Evolutionary conservation across 2,888 invertebrate genomes (phyloP).

Genomic region (Noctuana brunneofusca): DNA sequence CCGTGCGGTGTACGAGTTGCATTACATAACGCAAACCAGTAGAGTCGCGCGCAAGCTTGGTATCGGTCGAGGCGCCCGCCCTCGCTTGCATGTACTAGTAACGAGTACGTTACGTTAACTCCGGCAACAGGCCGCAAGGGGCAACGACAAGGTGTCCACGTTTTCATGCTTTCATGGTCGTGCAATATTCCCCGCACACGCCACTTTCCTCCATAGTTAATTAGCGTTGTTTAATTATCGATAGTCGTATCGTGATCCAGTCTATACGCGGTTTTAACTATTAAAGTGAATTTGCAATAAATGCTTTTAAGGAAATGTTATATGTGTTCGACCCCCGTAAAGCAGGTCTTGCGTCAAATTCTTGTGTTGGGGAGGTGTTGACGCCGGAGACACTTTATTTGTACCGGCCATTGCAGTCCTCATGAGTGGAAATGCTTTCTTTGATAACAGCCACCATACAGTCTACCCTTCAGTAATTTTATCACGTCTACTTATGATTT

Average conservation of each 20-base stretch:
- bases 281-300: too few relatives aligned
- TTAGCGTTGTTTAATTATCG: background rate
- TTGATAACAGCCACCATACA: too few relatives aligned
- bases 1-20: background rate
- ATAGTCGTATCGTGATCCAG: background rate
- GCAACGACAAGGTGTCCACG: constrained; percentile 45
- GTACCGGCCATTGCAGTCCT: too few relatives aligned
- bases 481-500: too few relatives aligned
- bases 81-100: background rate
- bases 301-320: too few relatives aligned
- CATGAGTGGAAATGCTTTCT: too few relatives aligned
- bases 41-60: constrained; percentile 55
- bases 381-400: too few relatives aligned
- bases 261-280: too few relatives aligned
- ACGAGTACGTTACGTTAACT: constrained; percentile 41
- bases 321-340: too few relatives aligned
- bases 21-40: constrained; percentile 74
- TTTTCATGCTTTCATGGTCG: constrained; percentile 43
- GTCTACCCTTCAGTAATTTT: too few relatives aligned
- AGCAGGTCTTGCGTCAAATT: too few relatives aligned
- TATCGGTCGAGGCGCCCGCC: constrained; percentile 42
- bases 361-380: too few relatives aligned
- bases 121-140: constrained; percentile 33
- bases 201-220: background rate
- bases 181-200: background rate